Base-by-base conservation (phyloP, 1,140 invertebrate genomes). In the Saccostrea cuccullata region DNA sequence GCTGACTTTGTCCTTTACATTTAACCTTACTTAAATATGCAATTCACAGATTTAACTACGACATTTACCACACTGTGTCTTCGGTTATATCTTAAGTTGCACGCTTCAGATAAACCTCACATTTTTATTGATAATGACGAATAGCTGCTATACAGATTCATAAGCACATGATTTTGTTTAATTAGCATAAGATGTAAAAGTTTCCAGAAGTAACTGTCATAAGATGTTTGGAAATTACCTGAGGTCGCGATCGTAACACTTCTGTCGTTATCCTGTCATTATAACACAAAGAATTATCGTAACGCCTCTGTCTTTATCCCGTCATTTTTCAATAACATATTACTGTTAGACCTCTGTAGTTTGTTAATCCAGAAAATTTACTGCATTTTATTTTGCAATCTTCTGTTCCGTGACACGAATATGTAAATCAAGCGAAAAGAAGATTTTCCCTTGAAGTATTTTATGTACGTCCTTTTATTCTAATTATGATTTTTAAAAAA, bases 71-170 rank as follows among this genome's bases (percentile, higher is more conserved):
- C 17, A n/a, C 5, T 64, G 58, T 15, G 47, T 47, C 47, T 47
- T 47, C 5, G 9, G 47, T 47, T 47, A 47, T 47, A 47, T 6
- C 47, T 47, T 47, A 47, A 8, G 47, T 8, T 47, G 9, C 30
- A 73, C 15, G 2, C 70, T 36, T 73, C 23, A 73, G 11, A 36
- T 15, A 73, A 26, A 13, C 58, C 20, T 60, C 6, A 60, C 13
- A 60, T 64, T n/a, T 64, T 30, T 36, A 73, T 73, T 73, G 26
- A 73, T 73, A 73, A 73, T 73, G 70, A 73, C 70, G 23, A 73
- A 73, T 73, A 36, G 23, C 30, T 30, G 26, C 15, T 13, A 30
- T 26, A 26, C 30, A 73, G 9, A 36, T 73, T 73, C 30, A 36
- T 73, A 13, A 73, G 23, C 70, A 73, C 70, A 17, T 36, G 70